These are phyloP conservation scores for Nylanderia fulva DNA, from an alignment of 1,140 invertebrate species.

Conservation along the genomic window DNA sequence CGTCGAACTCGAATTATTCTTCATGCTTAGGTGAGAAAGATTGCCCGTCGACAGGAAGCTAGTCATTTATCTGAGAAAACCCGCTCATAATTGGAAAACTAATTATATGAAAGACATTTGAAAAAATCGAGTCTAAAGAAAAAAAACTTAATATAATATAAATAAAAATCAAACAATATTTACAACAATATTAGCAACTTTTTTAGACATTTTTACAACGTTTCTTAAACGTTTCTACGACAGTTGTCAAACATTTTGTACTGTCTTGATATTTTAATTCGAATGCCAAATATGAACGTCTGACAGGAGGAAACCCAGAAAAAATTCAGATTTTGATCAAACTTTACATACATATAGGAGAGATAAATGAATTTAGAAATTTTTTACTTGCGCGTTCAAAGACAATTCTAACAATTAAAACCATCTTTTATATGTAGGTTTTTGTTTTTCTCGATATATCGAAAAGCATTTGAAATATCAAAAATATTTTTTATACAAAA, in stretches of 20 bases:
- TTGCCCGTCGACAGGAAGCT: conserved; percentile 10
- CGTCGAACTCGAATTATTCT: neutral
- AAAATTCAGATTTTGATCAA: too few species aligned
- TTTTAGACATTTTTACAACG: neutral
- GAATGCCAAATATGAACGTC: neutral
- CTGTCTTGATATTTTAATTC: neutral
- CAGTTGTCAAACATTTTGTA: neutral
- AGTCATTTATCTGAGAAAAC: neutral
- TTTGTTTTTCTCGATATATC: too few species aligned
- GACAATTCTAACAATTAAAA: too few species aligned
- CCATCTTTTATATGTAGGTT: too few species aligned
- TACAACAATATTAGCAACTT: neutral
- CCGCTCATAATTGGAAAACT: neutral
- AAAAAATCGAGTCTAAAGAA: neutral
- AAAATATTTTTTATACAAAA: too few species aligned
- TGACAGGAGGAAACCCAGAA: too few species aligned
- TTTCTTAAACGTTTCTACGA: neutral
- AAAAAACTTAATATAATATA: too few species aligned
- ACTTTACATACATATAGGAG: too few species aligned
- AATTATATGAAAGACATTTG: neutral
- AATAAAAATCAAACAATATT: too few species aligned
- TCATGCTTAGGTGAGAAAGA: neutral
- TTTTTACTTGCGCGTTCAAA: too few species aligned
- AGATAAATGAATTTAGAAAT: too few species aligned
- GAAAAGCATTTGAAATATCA: too few species aligned